Evolutionary conservation across 2,797 vertebrate species (phyloP).

Genomic region (Gephyroberyx darwinii): DNA sequence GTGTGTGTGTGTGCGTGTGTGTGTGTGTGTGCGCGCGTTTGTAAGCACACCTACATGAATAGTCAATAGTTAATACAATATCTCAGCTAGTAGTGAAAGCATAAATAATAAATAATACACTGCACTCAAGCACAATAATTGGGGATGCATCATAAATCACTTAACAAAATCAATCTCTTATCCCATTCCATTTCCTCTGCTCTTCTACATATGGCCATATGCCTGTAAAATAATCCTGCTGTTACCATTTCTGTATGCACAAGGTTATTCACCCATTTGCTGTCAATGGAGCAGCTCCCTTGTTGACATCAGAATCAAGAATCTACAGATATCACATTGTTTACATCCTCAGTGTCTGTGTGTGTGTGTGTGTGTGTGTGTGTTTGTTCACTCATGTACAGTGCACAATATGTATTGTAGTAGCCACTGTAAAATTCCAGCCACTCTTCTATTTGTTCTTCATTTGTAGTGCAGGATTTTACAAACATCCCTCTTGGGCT

Average conservation of each 20-base stretch:
- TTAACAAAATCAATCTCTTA: not conserved
- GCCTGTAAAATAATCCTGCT: not conserved
- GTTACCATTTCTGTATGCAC: not conserved
- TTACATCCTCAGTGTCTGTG: not conserved
- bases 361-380: not conserved
- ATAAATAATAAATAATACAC: constrained; percentile 13
- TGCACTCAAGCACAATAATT: not conserved
- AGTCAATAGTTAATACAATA: not conserved
- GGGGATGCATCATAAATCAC: not conserved
- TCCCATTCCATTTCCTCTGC: not conserved
- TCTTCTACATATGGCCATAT: not conserved
- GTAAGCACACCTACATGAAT: constrained; percentile 1
- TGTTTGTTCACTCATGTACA: not conserved
- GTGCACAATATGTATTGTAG: too few relatives aligned
- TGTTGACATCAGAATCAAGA: too few relatives aligned
- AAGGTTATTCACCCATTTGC: not conserved
- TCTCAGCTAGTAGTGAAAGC: not conserved
- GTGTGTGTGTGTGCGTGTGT: not conserved
- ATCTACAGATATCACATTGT: not conserved
- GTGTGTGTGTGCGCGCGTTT: not conserved
- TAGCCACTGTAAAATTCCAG: too few relatives aligned
- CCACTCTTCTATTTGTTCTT: too few relatives aligned
- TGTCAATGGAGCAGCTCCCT: too few relatives aligned
- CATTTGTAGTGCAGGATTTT: too few relatives aligned
- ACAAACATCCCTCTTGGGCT: too few relatives aligned